Evolutionary conservation across 2,888 invertebrate species (phyloP), one percentile per base, ranked within the genome.

Genomic region (Ichneumoninae sp.): DNA sequence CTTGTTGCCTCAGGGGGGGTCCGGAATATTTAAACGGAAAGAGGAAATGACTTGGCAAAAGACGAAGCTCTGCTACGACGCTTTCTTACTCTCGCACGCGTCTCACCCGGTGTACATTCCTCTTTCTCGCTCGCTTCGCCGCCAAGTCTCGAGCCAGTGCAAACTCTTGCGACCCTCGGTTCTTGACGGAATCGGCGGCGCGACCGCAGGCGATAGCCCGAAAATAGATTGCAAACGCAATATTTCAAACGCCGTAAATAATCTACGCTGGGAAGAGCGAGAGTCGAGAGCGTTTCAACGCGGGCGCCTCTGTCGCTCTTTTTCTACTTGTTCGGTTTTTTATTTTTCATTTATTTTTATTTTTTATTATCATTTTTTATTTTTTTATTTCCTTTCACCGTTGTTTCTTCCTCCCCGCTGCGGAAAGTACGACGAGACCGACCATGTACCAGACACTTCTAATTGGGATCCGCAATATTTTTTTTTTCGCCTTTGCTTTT

Each of bases 191-290:
- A 69, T 76, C 22, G 44, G 33, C 68, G 22, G 54, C 10, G 30
- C 16, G 57, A 71, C 80, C 80, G 60, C 80, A 30, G 69, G 82
- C 80, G 72, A 83, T 81, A 82, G 71, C 81, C 83, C 86, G 77
- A 81, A 89, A 90, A 88, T 90, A 90, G 87, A 88, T 88, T 87
- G 86, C 84, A 86, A 89, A 88, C 85, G 88, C 86, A 87, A 90
- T 89, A 89, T 89, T 89, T 90, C 87, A 89, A 72, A 52, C 65
- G 86, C 81, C 87, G 86, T 89, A 87, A 88, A 89, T 90, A 88
- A 88, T 87, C 19, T 19, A 69, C 22, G 44, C n/a, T 47, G 26
- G 57, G 22, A 57, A 40, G 54, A 47, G 71, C 47, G 44, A 22
- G 66, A 66, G 50, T 50, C 30, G 40, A 62, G 62, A 62, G 33